Conservation (phyloP, 1,140 invertebrate species). For the Antheraea pernyi region DNA sequence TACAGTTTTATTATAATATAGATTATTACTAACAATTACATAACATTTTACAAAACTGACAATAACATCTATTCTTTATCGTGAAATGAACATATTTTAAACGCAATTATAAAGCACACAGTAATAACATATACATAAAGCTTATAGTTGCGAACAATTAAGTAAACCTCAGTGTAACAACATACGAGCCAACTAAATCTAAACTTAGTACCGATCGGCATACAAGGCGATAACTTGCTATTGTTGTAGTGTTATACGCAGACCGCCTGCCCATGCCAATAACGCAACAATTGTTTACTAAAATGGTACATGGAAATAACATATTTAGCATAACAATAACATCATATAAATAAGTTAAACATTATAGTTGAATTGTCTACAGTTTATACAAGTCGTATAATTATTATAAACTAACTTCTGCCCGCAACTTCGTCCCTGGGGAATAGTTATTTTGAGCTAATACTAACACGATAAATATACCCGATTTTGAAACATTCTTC, state of each 20-base stretch:
- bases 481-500: too few species aligned
- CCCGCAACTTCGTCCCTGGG: too few species aligned
- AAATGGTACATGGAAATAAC: constrained; percentile 3
- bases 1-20: too few species aligned
- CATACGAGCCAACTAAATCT: constrained; percentile 40
- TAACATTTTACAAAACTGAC: too few species aligned
- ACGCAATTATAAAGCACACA: neutral
- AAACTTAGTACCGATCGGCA: constrained; percentile 29
- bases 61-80: too few species aligned
- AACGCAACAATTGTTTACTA: constrained; percentile 7
- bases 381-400: too few species aligned
- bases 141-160: constrained; percentile 35
- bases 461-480: too few species aligned
- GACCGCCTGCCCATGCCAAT: neutral
- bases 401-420: too few species aligned
- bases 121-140: neutral
- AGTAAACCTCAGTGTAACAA: constrained; percentile 42
- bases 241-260: neutral
- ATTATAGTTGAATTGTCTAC: neutral
- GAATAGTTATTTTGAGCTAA: too few species aligned
- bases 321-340: constrained; percentile 1
- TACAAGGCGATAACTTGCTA: constrained; percentile 16
- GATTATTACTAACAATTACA: too few species aligned
- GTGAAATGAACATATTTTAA: too few species aligned
- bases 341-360: neutral